A percentile compares a stretch with the other conserved stretches of the same genome.
phyloP scores from a whole-genome alignment of 2,888 invertebrate genomes.

The Horisme vitalbata region DNA sequence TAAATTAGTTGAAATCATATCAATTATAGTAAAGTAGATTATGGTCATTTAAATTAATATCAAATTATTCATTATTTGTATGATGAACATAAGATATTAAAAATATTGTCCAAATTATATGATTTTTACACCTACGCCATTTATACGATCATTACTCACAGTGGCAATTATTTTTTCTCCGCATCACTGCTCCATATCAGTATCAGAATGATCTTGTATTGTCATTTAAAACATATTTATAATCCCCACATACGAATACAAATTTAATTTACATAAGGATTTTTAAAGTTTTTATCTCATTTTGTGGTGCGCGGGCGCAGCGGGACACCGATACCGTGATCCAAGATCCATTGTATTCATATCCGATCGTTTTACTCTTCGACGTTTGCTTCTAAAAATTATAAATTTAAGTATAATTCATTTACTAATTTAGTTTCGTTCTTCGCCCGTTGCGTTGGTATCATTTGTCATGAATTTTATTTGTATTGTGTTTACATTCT shows the following conservation, averaged over 20 bases:
- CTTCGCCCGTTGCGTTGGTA: slow-evolving; percentile 22
- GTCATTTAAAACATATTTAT: slow-evolving; percentile 54
- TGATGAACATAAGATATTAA: too few species aligned
- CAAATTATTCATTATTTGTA: too few species aligned
- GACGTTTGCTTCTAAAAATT: slow-evolving; percentile 72
- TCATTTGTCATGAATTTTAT: slow-evolving; percentile 31
- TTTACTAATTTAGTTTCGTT: slow-evolving; percentile 35
- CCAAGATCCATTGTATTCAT: slow-evolving; percentile 69
- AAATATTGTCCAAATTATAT: too few species aligned
- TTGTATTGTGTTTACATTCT: slow-evolving; percentile 14
- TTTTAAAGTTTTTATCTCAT: slow-evolving; percentile 71
- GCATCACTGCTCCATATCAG: slow-evolving; percentile 20
- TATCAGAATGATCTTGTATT: slow-evolving; percentile 38
- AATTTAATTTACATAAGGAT: slow-evolving; percentile 77
- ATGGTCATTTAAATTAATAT: too few species aligned
- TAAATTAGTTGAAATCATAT: too few species aligned
- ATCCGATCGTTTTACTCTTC: slow-evolving; percentile 69
- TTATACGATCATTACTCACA: slow-evolving; percentile 28
- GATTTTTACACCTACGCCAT: slow-evolving; percentile 10
- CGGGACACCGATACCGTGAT: slow-evolving; percentile 63
- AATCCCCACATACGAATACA: slow-evolving; percentile 54
- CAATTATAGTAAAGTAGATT: too few species aligned
- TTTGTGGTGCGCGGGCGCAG: slow-evolving; percentile 66
- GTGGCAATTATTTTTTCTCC: slow-evolving; percentile 27
- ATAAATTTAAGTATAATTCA: slow-evolving; percentile 64